Conservation (phyloP, 2,888 invertebrate genomes). For the Epistrophe grossulariae region DNA sequence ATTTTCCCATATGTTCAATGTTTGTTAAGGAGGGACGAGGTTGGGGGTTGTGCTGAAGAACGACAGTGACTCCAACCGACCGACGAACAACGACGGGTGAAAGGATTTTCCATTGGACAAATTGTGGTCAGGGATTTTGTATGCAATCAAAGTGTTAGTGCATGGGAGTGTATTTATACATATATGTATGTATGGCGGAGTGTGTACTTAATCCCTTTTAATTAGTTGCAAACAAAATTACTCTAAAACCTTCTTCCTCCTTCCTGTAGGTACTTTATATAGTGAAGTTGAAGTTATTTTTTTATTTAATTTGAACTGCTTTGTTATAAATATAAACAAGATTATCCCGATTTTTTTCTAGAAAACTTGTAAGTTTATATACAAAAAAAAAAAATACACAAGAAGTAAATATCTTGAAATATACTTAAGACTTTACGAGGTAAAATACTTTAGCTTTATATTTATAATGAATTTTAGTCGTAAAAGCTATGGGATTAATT, state of each 20-base stretch:
- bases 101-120: slow-evolving; percentile 52
- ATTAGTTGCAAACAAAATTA: slow-evolving; percentile 74
- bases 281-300: slow-evolving; percentile 1
- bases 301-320: slow-evolving; percentile 22
- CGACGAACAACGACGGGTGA: slow-evolving; percentile 4
- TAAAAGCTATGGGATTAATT: slow-evolving; percentile 73
- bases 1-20: slow-evolving; percentile 70
- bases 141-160: slow-evolving; percentile 35
- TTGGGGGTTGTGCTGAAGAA: background rate
- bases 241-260: slow-evolving; percentile 52
- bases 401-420: slow-evolving; percentile 4
- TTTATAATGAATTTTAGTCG: slow-evolving; percentile 37
- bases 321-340: slow-evolving; percentile 21
- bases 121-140: slow-evolving; percentile 67
- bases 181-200: background rate
- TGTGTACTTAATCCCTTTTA: slow-evolving; percentile 64
- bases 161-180: background rate
- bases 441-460: slow-evolving; percentile 12
- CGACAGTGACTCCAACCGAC: background rate
- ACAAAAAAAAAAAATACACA: background rate
- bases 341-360: background rate
- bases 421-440: slow-evolving; percentile 30
- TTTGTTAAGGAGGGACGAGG: background rate
- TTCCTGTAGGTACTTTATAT: background rate
- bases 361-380: background rate